A percentile compares a stretch with the other conserved stretches of the same genome.
phyloP scores from a whole-genome alignment of 2,113 vertebrate genomes.

The Embiotoca jacksoni region DNA sequence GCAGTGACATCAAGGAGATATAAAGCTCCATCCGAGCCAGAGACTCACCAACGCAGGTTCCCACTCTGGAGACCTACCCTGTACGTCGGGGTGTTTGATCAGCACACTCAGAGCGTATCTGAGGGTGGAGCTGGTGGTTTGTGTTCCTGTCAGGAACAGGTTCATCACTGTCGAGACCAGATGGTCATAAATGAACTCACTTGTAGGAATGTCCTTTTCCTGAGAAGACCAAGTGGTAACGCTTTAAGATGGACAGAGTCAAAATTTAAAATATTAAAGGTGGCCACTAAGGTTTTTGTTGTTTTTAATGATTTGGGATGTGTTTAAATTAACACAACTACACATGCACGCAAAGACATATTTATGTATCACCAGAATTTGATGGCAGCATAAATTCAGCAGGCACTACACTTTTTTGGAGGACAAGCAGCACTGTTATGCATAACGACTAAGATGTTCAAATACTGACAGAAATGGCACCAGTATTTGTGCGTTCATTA shows the following conservation, averaged over 20 bases:
- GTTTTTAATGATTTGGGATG: no score
- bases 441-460: no score
- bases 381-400: no score
- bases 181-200: slow-evolving; percentile 83
- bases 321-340: no score
- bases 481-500: no score
- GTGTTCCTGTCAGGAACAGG: slow-evolving; percentile 84
- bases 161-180: slow-evolving; percentile 79
- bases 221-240: slow-evolving; percentile 35
- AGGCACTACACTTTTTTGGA: no score
- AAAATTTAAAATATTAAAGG: not conserved
- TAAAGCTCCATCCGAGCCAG: slow-evolving; percentile 87
- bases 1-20: slow-evolving; percentile 79
- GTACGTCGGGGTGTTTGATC: slow-evolving; percentile 83
- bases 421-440: no score
- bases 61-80: slow-evolving; percentile 64
- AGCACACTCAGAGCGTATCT: slow-evolving; percentile 81
- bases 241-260: not conserved
- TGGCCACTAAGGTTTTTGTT: no score
- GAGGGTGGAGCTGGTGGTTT: slow-evolving; percentile 86
- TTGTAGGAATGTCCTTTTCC: slow-evolving; percentile 78
- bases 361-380: no score
- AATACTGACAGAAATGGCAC: no score
- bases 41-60: slow-evolving; percentile 81
- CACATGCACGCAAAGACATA: no score